A percentile compares a stretch with the other conserved stretches of the same genome.
phyloP scores from a whole-genome alignment of 2,888 invertebrate species.

The Ametastegia equiseti region DNA sequence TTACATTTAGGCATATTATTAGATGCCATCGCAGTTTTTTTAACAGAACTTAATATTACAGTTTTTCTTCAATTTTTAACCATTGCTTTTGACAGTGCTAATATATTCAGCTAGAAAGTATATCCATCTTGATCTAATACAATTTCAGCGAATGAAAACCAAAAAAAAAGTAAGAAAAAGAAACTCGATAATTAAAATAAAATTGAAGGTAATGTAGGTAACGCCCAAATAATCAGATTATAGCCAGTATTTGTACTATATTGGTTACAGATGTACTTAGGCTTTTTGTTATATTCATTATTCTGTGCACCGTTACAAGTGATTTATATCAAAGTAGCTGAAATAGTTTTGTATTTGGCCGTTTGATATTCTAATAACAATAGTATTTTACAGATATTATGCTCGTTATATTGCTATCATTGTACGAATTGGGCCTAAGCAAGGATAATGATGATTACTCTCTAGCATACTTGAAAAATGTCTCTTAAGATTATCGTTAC shows the following conservation, averaged over 20 bases:
- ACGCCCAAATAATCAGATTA: neutral
- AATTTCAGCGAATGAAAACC: neutral
- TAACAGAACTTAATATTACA: too few species aligned
- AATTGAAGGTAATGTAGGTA: neutral
- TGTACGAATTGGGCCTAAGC: constrained; percentile 41
- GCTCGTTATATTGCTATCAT: constrained; percentile 39
- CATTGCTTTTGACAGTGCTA: neutral
- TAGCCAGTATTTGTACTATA: constrained; percentile 16
- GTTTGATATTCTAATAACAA: constrained; percentile 9
- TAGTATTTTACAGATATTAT: constrained; percentile 36
- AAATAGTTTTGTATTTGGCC: constrained; percentile 20
- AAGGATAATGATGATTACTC: constrained; percentile 18
- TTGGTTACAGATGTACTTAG: neutral
- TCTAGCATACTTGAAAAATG: constrained; percentile 34
- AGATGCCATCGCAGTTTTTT: too few species aligned
- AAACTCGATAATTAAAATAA: neutral
- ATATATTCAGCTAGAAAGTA: neutral
- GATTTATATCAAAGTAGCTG: neutral
- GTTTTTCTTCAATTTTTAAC: neutral
- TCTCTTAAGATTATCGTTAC: constrained; percentile 34
- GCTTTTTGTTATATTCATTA: neutral
- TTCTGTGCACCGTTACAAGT: neutral
- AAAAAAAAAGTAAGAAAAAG: neutral
- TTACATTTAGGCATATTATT: neutral
- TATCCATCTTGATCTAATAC: neutral